phyloP scores from a whole-genome alignment of 1,140 invertebrate genomes.

The Platorchestia sp. region DNA sequence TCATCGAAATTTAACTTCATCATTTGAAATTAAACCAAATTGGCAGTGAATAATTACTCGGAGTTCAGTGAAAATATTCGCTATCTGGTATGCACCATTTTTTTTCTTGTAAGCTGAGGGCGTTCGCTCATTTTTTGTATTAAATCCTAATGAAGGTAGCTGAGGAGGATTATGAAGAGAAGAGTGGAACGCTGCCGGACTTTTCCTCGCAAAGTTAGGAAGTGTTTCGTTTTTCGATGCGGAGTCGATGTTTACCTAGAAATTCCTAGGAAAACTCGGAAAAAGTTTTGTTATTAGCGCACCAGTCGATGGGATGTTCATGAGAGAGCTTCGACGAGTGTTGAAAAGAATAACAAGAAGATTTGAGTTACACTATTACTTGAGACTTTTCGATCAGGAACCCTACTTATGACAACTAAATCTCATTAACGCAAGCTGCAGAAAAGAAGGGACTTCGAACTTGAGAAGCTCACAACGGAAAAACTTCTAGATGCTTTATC shows the following conservation, averaged over 20 bases:
- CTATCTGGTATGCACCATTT: not conserved
- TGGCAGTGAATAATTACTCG: not conserved
- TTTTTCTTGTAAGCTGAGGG: not conserved
- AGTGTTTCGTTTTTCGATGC: not conserved
- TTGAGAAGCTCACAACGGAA: too few relatives aligned
- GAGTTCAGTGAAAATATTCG: not conserved
- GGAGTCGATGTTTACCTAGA: not conserved
- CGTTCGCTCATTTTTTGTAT: not conserved
- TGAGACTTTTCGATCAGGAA: not conserved
- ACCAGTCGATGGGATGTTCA: not conserved
- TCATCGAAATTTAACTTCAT: not conserved
- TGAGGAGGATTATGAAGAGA: not conserved
- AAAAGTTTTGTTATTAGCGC: conserved; percentile 1
- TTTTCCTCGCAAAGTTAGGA: not conserved
- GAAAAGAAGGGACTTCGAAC: not conserved
- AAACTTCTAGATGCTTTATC: too few relatives aligned
- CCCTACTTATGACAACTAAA: not conserved
- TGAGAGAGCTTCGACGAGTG: not conserved
- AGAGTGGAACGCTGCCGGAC: not conserved
- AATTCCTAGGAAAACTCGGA: not conserved
- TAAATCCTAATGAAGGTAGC: not conserved
- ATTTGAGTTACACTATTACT: not conserved
- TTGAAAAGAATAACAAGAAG: not conserved
- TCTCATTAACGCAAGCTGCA: not conserved
- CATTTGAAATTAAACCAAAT: not conserved